Percentiles rank a stretch among this genome's conserved stretches.
Conservation (phyloP, 2,888 invertebrate species). For the Patella caerulea region DNA sequence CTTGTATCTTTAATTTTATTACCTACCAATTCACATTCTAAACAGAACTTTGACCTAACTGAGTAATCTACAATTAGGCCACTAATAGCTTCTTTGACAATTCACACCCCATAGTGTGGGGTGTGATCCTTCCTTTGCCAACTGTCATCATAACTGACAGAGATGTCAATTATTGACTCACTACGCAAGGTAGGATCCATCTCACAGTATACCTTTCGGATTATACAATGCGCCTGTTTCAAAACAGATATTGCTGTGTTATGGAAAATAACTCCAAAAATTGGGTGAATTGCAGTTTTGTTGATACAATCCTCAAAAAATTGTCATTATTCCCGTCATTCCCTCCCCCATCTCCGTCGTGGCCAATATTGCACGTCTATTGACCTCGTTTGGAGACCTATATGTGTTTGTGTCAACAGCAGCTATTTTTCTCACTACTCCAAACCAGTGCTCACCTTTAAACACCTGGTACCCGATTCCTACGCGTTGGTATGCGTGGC, state of each 20-base stretch:
- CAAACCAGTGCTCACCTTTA: too few species aligned
- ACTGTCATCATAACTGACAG: neutral
- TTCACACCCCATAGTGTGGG: neutral
- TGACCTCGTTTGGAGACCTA: neutral
- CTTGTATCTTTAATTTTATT: neutral
- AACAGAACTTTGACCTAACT: slow-evolving; percentile 1
- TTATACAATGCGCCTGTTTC: too few species aligned
- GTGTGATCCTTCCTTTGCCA: neutral
- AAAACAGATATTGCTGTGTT: too few species aligned
- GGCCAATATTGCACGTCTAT: neutral
- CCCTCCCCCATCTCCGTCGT: neutral
- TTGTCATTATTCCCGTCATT: neutral
- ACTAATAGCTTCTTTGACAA: neutral
- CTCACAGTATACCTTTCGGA: neutral
- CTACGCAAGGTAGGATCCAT: neutral
- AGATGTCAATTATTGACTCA: neutral
- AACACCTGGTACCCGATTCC: too few species aligned
- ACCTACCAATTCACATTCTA: slow-evolving; percentile 12
- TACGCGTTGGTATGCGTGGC: too few species aligned
- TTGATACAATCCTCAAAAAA: neutral
- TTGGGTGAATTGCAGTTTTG: neutral
- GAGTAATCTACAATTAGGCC: neutral
- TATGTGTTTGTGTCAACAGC: neutral
- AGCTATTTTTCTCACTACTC: too few species aligned
- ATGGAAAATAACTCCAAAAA: neutral